Conservation (phyloP, 2,113 vertebrate species). For the Microcebus jonahi region DNA sequence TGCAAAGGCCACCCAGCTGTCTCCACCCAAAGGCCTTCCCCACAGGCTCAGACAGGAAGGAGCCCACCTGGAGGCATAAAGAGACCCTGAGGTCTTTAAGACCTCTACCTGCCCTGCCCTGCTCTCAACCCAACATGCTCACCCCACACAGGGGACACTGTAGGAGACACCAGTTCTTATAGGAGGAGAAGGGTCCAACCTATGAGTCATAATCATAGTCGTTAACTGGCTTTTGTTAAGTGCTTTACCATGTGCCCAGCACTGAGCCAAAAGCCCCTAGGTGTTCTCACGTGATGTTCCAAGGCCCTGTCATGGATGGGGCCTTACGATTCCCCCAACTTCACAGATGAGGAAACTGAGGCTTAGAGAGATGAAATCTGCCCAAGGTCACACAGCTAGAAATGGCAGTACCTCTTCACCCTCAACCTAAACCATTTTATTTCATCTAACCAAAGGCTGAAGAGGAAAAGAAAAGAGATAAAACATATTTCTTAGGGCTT, state of each 20-base stretch:
- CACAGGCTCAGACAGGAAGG: neutral
- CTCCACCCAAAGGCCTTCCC: neutral
- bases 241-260: neutral
- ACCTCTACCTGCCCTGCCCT: neutral
- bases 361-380: neutral
- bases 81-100: neutral
- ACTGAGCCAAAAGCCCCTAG: neutral
- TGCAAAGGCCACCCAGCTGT: neutral
- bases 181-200: neutral
- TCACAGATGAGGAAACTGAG: slow-evolving; percentile 11
- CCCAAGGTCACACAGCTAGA: slow-evolving; percentile 12
- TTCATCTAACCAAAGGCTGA: neutral
- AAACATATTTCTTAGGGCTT: neutral
- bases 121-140: neutral
- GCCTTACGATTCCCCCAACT: neutral
- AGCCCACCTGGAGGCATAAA: neutral
- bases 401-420: neutral
- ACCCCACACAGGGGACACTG: neutral
- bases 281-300: neutral
- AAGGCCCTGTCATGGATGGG: rapidly evolving
- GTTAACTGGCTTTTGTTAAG: neutral
- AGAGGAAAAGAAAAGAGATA: neutral
- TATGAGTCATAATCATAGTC: neutral
- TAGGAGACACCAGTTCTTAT: neutral
- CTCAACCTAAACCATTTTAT: neutral